Evolutionary conservation across 2,888 invertebrate species (phyloP), one percentile per base, ranked within the genome.

Genomic region (Coleophora flavipennella): DNA sequence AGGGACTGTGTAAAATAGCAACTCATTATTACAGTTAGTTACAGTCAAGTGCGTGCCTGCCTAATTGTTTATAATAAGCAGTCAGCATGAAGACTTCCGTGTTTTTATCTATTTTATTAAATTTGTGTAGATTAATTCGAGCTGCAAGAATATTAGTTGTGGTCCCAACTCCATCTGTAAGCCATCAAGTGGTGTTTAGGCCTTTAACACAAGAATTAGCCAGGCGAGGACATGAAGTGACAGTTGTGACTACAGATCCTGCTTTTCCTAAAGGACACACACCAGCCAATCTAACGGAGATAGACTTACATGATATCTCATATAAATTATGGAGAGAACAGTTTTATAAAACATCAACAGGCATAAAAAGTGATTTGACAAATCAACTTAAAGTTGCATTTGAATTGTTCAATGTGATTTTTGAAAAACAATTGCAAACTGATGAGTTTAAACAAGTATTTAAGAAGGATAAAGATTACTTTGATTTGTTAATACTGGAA

Each of bases 171-270:
- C 62, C 76, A 0, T 69, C 73, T 0, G 56, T 73, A 13, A 80
- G 77, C 36, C 74, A 74, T 38, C 69, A 70, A 44, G 47, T 66
- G 0, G 53, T 58, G 0, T 72, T 58, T 27, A 55, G 59, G 8
- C 50, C 62, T 3, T 34, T 84, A 1, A 61, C 67, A 14, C 44
- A 62, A 13, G 73, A 66, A 13, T 47, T 85, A 31, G 64, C 64
- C 0, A 58, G 50, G 31, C 51, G 67, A 6, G 83, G 81, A 1
- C 81, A 85, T 38, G 60, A 81, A 32, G 43, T 85, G 0, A 58
- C 65, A 0, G 53, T 77, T 0, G 44, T 77, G 6, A 75, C 81
- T 1, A 33, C 83, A 7, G 46, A 76, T 43, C 73, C 74, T 0
- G 54, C 44, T 0, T 62, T 55, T 11, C 40, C 51, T 0, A 53